phyloP scores from a whole-genome alignment of 2,888 invertebrate genomes.

The Halictus ligatus region DNA sequence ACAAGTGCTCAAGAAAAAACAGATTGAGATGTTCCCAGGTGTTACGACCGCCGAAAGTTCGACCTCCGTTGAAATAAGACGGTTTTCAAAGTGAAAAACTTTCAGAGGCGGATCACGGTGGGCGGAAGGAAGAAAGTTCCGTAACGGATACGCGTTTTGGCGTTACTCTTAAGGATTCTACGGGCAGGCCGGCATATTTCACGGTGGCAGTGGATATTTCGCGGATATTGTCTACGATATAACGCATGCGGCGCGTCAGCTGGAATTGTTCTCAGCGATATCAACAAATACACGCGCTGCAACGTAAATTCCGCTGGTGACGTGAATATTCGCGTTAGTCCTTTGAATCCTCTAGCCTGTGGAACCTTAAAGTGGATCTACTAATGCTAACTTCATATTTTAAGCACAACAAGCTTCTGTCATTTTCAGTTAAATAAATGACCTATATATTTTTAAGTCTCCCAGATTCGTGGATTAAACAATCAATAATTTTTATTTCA shows the following conservation, averaged over 20 bases:
- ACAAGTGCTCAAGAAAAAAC: not conserved
- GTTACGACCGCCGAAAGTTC: not conserved
- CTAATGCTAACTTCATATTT: too few relatives aligned
- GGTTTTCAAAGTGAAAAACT: not conserved
- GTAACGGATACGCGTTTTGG: not conserved
- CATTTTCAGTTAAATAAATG: too few relatives aligned
- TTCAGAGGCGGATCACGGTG: not conserved
- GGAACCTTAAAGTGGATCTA: not conserved
- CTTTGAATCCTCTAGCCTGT: too few relatives aligned
- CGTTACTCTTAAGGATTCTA: not conserved
- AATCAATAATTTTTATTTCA: too few relatives aligned
- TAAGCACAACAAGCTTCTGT: not conserved
- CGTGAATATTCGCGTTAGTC: too few relatives aligned
- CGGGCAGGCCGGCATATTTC: not conserved
- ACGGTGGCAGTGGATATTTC: not conserved
- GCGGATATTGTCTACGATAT: not conserved
- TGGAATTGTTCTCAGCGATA: not conserved
- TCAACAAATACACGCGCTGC: not conserved
- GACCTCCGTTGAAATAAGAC: not conserved
- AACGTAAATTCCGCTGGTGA: too few relatives aligned
- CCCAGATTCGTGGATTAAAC: too few relatives aligned
- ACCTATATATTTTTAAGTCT: too few relatives aligned
- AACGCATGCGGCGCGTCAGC: not conserved
- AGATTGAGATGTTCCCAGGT: not conserved
- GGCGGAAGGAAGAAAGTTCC: conserved; percentile 24